phyloP scores from a whole-genome alignment of 2,113 vertebrate genomes.

The Pogonocichla stellata region DNA sequence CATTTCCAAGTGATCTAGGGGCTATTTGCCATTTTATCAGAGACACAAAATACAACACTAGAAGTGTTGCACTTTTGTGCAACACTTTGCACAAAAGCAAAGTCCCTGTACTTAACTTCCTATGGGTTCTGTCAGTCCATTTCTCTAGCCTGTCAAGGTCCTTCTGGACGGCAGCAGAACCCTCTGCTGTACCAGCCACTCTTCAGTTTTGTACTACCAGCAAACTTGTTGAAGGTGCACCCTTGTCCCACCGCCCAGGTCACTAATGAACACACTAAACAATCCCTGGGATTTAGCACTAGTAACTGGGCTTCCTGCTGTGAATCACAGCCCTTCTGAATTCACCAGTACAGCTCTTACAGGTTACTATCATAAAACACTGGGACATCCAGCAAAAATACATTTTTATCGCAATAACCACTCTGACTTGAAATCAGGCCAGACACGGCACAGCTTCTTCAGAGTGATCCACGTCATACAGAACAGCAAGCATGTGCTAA shows the following conservation, averaged over 20 bases:
- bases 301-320: neutral
- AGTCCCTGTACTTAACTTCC: neutral
- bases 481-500: neutral
- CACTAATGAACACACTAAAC: neutral
- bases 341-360: neutral
- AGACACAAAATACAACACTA: neutral
- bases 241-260: neutral
- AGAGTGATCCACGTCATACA: neutral
- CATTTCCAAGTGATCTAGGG: neutral
- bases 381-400: neutral
- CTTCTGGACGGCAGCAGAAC: neutral
- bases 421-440: neutral
- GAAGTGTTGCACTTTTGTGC: no score
- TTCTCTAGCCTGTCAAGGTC: neutral
- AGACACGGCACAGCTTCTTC: neutral
- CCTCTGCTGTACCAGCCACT: neutral
- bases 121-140: neutral
- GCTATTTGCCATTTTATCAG: neutral
- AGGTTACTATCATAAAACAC: neutral
- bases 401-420: neutral
- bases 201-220: neutral
- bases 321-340: neutral
- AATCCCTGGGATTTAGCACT: neutral
- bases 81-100: no score
- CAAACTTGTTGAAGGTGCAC: neutral